Base-by-base conservation (phyloP, 2,888 invertebrate species). In the Tridacna gigas region DNA sequence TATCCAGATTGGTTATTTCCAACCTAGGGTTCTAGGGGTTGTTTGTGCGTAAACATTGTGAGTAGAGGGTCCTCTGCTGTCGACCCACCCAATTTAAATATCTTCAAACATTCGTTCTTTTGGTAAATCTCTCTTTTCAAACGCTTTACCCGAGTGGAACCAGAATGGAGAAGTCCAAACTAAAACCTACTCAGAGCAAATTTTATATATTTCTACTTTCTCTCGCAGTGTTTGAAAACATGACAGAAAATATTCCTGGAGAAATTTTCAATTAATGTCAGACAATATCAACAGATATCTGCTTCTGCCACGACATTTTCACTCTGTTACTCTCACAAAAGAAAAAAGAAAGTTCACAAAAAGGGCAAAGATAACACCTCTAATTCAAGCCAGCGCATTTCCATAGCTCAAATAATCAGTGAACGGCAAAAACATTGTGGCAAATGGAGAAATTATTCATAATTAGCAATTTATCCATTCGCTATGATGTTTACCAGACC, bases 21-120 rank as follows among this genome's bases (percentile, higher is more conserved):
- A 37, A 37, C 7, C 7, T 37, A 37, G 37, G 2, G 37, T 37
- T 37, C 7, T 4, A 37, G 37, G 37, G 37, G 37, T 7, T 2
- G 37, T 2, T 2, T 37, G 37, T 37, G 37, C 37, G 37, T 4
- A 2, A 37, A 37, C 37, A 37, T 37, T 37, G 37, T 37, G n/a
- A 22, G 63, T 25, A 63, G 13, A 63, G 63, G 63, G 25, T 63
- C 13, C 12, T 0, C 22, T 20, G 3, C 13, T 22, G 13, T 45
- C 11, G 67, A 67, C 67, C 45, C 67, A 45, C 67, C 67, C 67
- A 45, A 0, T 67, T 67, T 67, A 67, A 67, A 45, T 67, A 67
- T 67, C 13, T 45, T 67, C 45, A 45, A 67, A 45, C 45, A 67
- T 37, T 67, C 67, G 45, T 67, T n/a, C 67, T 45, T 26, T 37